Evolutionary conservation across 2,113 vertebrate species (phyloP).

Genomic region (Brachypodius melanocephalos): DNA sequence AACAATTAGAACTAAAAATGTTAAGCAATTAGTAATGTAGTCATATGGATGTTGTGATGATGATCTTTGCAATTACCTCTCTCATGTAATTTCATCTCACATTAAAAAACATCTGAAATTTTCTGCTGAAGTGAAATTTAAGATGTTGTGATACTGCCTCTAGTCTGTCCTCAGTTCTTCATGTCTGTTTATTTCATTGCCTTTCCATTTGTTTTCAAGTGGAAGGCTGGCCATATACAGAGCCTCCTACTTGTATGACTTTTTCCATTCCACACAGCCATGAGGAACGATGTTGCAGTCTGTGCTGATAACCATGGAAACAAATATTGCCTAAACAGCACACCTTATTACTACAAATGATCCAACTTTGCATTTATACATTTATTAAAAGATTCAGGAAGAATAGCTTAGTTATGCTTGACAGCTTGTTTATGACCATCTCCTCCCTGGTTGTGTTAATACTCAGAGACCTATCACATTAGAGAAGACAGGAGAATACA

Average conservation of each 20-base stretch:
- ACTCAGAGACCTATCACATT: constrained; percentile 1
- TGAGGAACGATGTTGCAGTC: neutral
- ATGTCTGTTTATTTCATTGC: neutral
- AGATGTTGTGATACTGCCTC: neutral
- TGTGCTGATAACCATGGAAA: constrained; percentile 14
- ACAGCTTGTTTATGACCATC: constrained; percentile 51
- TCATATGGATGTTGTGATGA: neutral
- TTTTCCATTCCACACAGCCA: neutral
- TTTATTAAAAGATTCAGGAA: constrained; percentile 46
- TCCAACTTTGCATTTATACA: constrained; percentile 12
- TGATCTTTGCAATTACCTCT: neutral
- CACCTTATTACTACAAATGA: constrained; percentile 31
- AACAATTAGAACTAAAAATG: neutral
- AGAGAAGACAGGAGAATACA: constrained; percentile 12
- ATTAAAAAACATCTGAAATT: neutral
- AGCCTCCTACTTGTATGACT: neutral
- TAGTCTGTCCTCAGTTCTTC: neutral
- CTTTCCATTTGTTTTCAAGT: neutral
- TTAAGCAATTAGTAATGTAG: neutral
- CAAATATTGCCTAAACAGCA: neutral
- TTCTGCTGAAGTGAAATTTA: neutral
- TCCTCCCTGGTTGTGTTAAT: constrained; percentile 21
- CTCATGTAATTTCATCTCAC: neutral
- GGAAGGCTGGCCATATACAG: neutral
- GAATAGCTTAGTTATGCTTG: constrained; percentile 30